Evolutionary conservation across 2,113 vertebrate genomes (phyloP).

Genomic region (Pollachius pollachius): DNA sequence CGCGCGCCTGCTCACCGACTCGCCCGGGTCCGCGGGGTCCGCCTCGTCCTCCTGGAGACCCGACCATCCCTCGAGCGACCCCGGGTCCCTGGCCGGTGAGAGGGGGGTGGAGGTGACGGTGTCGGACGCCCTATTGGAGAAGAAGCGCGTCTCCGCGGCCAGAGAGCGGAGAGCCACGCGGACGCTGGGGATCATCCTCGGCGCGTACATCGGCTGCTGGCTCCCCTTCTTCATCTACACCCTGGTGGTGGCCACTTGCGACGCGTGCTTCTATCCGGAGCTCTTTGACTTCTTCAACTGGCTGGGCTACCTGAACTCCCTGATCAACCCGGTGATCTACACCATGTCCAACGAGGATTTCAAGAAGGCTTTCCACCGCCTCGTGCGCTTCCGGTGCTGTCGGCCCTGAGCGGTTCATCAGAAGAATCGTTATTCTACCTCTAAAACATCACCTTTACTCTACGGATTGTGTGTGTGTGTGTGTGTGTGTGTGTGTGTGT

Average conservation of each 20-base stretch:
- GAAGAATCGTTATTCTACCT: too few relatives aligned
- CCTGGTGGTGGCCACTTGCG: constrained; percentile 84
- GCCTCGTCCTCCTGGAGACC: constrained; percentile 80
- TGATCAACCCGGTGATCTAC: constrained; percentile 95
- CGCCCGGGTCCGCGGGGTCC: constrained; percentile 83
- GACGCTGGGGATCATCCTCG: constrained; percentile 95
- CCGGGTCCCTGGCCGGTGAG: constrained; percentile 81
- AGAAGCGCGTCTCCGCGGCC: constrained; percentile 93
- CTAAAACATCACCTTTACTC: too few relatives aligned
- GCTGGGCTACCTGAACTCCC: constrained; percentile 94
- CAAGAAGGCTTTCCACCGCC: constrained; percentile 91
- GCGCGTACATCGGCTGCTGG: constrained; percentile 97
- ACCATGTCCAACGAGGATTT: constrained; percentile 95
- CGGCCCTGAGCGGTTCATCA: constrained; percentile 21
- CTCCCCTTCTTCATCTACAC: constrained; percentile 97
- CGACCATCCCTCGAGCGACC: constrained; percentile 80
- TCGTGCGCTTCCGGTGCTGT: constrained; percentile 79
- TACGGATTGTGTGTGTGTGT: constrained; percentile 5
- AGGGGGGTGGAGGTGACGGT: constrained; percentile 88
- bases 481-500: too few relatives aligned
- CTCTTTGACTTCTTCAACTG: constrained; percentile 94
- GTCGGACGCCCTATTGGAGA: constrained; percentile 91
- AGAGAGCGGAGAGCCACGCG: constrained; percentile 96
- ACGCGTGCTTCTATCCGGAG: constrained; percentile 79
- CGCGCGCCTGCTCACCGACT: constrained; percentile 87